A percentile compares a stretch with the other conserved stretches of the same genome.
Conservation (phyloP, 1,140 invertebrate genomes). For the Atta cephalotes region DNA sequence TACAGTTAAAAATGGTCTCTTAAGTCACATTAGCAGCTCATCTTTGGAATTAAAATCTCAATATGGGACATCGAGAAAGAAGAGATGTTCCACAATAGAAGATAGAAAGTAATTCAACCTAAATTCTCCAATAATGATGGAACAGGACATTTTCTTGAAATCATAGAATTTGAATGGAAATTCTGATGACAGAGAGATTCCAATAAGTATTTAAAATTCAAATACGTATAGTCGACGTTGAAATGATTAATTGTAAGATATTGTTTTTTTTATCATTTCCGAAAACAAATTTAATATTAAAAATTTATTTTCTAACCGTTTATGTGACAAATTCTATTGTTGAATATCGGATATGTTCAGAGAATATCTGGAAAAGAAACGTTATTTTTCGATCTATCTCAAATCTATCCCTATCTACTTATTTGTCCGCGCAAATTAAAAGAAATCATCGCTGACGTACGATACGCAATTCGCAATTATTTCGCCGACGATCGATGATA, state of each 20-base stretch:
- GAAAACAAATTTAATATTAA: background rate
- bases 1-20: background rate
- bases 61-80: background rate
- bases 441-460: background rate
- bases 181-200: background rate
- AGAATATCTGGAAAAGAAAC: background rate
- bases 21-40: background rate
- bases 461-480: slow-evolving; percentile 50
- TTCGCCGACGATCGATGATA: slow-evolving; percentile 33
- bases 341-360: background rate
- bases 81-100: background rate
- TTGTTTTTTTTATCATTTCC: background rate
- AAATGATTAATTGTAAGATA: background rate
- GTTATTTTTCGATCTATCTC: background rate
- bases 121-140: background rate
- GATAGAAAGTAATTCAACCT: background rate
- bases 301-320: background rate
- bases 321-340: background rate
- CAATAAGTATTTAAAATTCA: background rate
- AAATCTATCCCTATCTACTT: background rate
- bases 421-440: slow-evolving; percentile 9
- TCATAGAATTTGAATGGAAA: background rate
- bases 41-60: slow-evolving; percentile 15
- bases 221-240: background rate
- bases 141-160: background rate